These are phyloP conservation scores for Ciconia nigra DNA, from an alignment of 2,797 vertebrate genomes.

Conservation along the genomic window DNA sequence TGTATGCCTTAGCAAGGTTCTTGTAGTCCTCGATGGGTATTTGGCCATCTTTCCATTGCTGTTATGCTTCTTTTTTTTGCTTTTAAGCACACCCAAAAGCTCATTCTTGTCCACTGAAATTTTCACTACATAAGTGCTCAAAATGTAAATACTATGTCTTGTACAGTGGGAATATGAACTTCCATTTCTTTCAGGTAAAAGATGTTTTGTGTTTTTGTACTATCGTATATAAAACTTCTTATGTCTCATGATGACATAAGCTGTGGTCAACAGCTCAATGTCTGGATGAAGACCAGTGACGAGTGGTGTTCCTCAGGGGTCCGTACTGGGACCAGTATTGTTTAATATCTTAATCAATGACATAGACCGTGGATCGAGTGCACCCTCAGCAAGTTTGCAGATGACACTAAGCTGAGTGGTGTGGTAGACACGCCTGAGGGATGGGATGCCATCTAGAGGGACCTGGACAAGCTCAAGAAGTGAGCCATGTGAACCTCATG, in stretches of 20 bases:
- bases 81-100: background rate
- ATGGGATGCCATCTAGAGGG: too few species aligned
- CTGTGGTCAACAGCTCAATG: too few species aligned
- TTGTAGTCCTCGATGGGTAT: background rate
- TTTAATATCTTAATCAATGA: too few species aligned
- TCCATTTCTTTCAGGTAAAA: background rate
- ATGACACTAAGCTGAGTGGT: too few species aligned
- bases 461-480: too few species aligned
- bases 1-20: background rate
- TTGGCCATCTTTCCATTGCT: background rate
- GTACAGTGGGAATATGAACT: background rate
- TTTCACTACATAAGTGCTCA: background rate
- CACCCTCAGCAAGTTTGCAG: too few species aligned
- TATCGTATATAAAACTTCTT: background rate
- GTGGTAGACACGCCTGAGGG: too few species aligned
- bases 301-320: too few species aligned
- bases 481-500: too few species aligned
- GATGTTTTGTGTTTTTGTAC: background rate
- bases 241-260: background rate
- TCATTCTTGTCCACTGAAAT: background rate
- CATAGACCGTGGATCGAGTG: too few species aligned
- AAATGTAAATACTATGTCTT: background rate
- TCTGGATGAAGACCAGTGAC: too few species aligned
- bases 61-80: background rate
- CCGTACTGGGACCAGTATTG: too few species aligned